These are phyloP conservation scores for Myotis lucifugus DNA, from an alignment of 2,113 vertebrate species.

Conservation along the genomic window DNA sequence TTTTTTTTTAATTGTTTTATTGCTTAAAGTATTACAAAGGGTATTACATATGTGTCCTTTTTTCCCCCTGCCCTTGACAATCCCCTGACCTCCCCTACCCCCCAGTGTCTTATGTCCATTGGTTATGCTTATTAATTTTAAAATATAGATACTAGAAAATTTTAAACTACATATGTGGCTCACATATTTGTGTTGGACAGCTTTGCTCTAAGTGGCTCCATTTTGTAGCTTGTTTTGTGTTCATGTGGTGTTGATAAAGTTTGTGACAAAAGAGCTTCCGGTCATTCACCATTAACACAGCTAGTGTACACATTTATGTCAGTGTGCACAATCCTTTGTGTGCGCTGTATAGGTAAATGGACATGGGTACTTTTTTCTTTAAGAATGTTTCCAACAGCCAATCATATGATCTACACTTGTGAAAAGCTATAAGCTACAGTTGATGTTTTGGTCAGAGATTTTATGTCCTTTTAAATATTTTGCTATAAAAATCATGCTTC, in stretches of 20 bases:
- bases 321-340: background rate
- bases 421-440: background rate
- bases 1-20: background rate
- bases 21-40: too few species aligned
- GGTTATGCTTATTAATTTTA: background rate
- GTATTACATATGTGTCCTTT: too few species aligned
- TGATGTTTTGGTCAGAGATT: background rate
- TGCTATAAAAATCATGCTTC: background rate
- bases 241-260: background rate
- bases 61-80: too few species aligned
- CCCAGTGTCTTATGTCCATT: too few species aligned
- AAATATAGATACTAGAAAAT: background rate
- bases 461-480: background rate
- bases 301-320: background rate
- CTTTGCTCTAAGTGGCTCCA: background rate
- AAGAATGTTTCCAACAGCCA: background rate
- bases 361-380: background rate
- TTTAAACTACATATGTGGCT: background rate
- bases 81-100: too few species aligned
- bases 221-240: conserved; percentile 2
- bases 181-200: background rate
- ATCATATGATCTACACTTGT: background rate
- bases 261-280: background rate
- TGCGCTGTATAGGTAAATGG: background rate
- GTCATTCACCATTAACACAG: background rate